Base-by-base conservation (phyloP, 2,113 vertebrate genomes). In the Etheostoma spectabile region DNA sequence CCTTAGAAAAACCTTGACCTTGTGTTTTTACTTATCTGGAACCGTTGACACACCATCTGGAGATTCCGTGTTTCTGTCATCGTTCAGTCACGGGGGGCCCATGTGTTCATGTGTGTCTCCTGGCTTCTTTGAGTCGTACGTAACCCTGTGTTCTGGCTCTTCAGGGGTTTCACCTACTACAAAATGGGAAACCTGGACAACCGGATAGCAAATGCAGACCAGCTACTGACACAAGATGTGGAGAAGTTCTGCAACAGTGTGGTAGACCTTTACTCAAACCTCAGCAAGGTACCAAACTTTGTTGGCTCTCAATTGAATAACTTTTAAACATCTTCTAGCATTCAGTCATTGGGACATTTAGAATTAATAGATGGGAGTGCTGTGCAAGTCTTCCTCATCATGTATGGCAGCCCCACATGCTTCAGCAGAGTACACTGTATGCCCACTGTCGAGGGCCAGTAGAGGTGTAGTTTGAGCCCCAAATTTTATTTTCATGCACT, bases 141-240 rank as follows among this genome's bases (percentile, higher is more conserved):
- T 73, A 33, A 46, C 19, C 2, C 4, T 67, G 0, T 84, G 7
- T 67, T 83, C 7, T 65, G 3, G 0, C n/a, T 64, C 60, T 15
- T 13, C 90, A 99, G 98, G 94, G 90, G 96, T 52, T 99, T 95
- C 74, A 99, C 98, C 0, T 99, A 98, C 87, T 99, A 99, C 94
- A 99, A 99, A 95, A 99, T 99, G 98, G 98, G 98, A 70, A 99
- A 99, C 92, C 91, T 99, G 92, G 98, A 99, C 93, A 99, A 98
- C 92, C 96, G 98, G 86, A 99, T 99, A 90, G 97, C 97, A 55
- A 99, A 99, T 64, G 95, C 97, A 64, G 98, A 99, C 93, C 98
- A 99, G 90, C 95, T 99, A 18, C 96, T 99, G 49, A 99, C 98
- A 3, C 98, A 99, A 87, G 98, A 99, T 52, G 98, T 99, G 85